Evolutionary conservation across 2,797 vertebrate species (phyloP), one percentile per base, ranked within the genome.

Genomic region (Siniperca scherzeri): DNA sequence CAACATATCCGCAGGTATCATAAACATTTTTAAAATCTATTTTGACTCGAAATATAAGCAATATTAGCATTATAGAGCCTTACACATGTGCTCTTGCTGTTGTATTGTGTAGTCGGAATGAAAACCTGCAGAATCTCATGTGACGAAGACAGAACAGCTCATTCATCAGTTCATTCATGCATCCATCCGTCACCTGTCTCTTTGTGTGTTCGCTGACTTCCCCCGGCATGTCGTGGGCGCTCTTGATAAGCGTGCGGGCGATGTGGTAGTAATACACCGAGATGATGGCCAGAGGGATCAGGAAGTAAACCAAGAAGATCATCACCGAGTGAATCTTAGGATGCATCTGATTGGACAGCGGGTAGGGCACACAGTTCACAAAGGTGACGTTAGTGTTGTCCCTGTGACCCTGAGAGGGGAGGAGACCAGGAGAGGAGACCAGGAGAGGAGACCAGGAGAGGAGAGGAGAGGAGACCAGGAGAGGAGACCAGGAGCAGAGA

Each of bases 261-360:
- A 99, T 99, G 82, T 98, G 97, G 88, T 94, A 98, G 88, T 99
- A 99, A 89, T 98, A 99, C 77, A 98, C 85, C 1, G 97, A 98
- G 93, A 99, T 99, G 89, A 99, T 93, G 74, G 87, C 84, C 82
- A 99, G 96, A 33, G 98, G 98, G 22, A 98, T 83, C 77, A 99
- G 96, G 90, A 98, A 99, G 91, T 99, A 99, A n/a, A 99, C 96
- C 73, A 98, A 93, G 92, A 99, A 99, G 88, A 99, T 97, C 93
- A 98, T 91, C 66, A 99, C 95, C 0, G 98, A 97, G 89, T 99
- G 98, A 81, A 98, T 97, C 93, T 96, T 98, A 0, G 98, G 98
- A 40, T 99, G 97, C 93, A 97, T 92, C 87, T 97, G 96, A 0
- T 98, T 95, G 0, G 96, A 96, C 91, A 96, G 85, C 1, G 98